phyloP scores from a whole-genome alignment of 2,797 vertebrate species.

The Merluccius polli region DNA sequence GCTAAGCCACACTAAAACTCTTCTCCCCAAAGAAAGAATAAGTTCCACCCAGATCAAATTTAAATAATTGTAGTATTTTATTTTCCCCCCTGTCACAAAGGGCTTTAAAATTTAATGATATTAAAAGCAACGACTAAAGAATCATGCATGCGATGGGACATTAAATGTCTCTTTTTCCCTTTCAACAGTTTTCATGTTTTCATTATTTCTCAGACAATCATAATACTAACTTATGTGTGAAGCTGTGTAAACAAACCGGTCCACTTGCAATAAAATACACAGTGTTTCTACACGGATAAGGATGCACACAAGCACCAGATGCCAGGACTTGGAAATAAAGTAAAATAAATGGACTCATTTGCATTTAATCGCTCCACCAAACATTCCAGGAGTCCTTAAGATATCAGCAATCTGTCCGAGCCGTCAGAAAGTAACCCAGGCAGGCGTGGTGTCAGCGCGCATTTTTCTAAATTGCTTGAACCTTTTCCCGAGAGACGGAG shows the following conservation, averaged over 20 bases:
- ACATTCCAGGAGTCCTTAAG: constrained; percentile 1
- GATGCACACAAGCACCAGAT: too few species aligned
- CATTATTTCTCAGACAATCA: background rate
- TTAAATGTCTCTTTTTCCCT: background rate
- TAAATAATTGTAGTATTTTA: background rate
- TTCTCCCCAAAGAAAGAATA: background rate
- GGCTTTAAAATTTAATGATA: background rate
- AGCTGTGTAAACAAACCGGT: background rate
- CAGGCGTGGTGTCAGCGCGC: too few species aligned
- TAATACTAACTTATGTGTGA: background rate
- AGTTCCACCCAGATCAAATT: background rate
- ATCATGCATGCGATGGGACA: background rate
- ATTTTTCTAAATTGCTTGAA: too few species aligned
- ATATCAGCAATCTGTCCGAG: constrained; percentile 4
- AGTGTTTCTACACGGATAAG: too few species aligned
- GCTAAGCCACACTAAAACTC: background rate
- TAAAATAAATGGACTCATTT: constrained; percentile 13
- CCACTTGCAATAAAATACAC: too few species aligned
- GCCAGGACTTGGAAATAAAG: background rate
- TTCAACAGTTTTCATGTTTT: background rate
- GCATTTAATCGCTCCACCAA: constrained; percentile 15
- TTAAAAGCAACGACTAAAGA: background rate
- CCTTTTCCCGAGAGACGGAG: too few species aligned
- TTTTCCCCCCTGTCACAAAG: background rate
- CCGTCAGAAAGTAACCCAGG: too few species aligned